phyloP scores from a whole-genome alignment of 2,113 vertebrate species.

The Irena cyanogastra region DNA sequence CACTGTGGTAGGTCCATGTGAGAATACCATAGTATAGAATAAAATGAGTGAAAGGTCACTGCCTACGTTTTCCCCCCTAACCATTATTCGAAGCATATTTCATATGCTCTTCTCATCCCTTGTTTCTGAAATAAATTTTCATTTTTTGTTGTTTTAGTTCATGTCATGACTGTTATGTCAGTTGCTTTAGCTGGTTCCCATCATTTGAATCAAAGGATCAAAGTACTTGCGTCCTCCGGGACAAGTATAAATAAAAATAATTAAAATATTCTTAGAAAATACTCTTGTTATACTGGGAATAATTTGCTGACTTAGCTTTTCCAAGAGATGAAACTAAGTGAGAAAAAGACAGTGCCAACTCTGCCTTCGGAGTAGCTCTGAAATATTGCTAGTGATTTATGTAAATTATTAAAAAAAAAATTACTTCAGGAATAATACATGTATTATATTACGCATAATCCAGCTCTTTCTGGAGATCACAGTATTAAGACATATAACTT shows the following conservation, averaged over 20 bases:
- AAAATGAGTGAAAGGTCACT: constrained; percentile 12
- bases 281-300: constrained; percentile 35
- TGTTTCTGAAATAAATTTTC: constrained; percentile 30
- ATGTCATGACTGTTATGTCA: constrained; percentile 30
- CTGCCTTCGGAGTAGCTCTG: neutral
- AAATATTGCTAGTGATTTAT: neutral
- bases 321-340: neutral
- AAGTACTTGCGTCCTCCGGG: constrained; percentile 36
- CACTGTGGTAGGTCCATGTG: constrained; percentile 32
- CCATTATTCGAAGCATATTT: constrained; percentile 28
- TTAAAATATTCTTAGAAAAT: constrained; percentile 60
- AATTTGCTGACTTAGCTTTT: constrained; percentile 1
- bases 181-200: constrained; percentile 55
- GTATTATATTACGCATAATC: neutral
- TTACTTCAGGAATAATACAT: neutral
- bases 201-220: constrained; percentile 42
- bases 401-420: neutral
- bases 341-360: neutral
- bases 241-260: constrained; percentile 55
- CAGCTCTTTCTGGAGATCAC: neutral
- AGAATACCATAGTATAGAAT: neutral
- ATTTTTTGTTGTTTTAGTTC: neutral
- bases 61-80: neutral
- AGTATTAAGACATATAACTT: neutral
- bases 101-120: neutral